phyloP scores from a whole-genome alignment of 2,888 invertebrate genomes.

The Lycocerus yunnanus region DNA sequence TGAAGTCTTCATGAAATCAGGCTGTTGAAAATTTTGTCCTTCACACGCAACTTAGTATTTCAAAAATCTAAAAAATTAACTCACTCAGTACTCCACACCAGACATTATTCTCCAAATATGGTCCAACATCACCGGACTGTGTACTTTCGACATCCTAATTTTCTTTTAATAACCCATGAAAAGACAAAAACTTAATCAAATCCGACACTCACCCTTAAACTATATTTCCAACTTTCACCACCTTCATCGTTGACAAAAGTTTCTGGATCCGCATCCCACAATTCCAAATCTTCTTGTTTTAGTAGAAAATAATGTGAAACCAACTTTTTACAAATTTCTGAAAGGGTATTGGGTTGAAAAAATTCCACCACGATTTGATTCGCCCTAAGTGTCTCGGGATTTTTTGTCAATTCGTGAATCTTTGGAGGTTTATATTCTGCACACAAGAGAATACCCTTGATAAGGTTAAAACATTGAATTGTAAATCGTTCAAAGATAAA shows the following conservation, averaged over 20 bases:
- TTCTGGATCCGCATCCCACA: slow-evolving; percentile 92
- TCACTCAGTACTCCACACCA: not conserved
- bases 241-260: slow-evolving; percentile 86
- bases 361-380: slow-evolving; percentile 75
- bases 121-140: not conserved
- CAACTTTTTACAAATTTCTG: slow-evolving; percentile 82
- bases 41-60: not conserved
- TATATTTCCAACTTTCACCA: slow-evolving; percentile 94
- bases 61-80: slow-evolving; percentile 12
- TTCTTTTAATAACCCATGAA: not conserved
- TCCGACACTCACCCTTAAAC: slow-evolving; percentile 69
- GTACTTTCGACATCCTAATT: not conserved
- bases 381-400: slow-evolving; percentile 64
- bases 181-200: not conserved
- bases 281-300: slow-evolving; percentile 79
- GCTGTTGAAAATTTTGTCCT: not conserved
- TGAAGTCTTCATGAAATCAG: not conserved
- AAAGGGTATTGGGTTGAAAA: slow-evolving; percentile 74
- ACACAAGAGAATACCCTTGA: slow-evolving; percentile 81
- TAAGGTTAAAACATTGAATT: slow-evolving; percentile 87
- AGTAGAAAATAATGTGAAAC: slow-evolving; percentile 88
- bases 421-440: slow-evolving; percentile 74
- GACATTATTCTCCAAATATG: not conserved
- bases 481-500: slow-evolving; percentile 83
- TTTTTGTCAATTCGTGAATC: slow-evolving; percentile 60